Conservation (phyloP, 92 coral and sea anemone genomes). For the Scolanthus callimorphus region DNA sequence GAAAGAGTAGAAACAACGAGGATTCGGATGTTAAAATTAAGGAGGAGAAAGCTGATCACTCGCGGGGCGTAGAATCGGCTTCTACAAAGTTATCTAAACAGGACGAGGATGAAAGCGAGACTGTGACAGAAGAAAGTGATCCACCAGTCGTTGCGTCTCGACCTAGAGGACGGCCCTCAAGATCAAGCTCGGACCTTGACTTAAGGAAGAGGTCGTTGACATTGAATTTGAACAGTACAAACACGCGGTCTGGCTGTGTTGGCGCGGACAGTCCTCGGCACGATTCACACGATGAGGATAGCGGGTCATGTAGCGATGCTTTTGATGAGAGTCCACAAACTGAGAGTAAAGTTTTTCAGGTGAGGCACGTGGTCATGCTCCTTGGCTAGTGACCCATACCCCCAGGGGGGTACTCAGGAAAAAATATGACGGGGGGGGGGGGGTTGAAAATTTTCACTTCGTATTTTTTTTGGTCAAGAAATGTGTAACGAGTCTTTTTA, state of each 20-base stretch:
- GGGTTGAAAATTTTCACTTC: too few relatives aligned
- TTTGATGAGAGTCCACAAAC: constrained; percentile 85
- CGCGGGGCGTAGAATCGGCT: not conserved
- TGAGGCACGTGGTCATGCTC: too few relatives aligned
- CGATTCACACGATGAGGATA: constrained; percentile 86
- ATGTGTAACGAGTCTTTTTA: too few relatives aligned
- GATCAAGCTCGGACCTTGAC: constrained; percentile 66
- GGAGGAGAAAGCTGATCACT: not conserved
- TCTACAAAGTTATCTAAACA: not conserved
- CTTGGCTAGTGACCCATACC: too few relatives aligned
- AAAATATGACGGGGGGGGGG: too few relatives aligned
- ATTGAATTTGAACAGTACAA: constrained; percentile 52
- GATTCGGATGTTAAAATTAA: not conserved
- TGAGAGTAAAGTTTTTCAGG: constrained; percentile 75
- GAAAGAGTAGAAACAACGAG: constrained; percentile 14
- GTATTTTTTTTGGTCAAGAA: too few relatives aligned
- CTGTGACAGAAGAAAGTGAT: constrained; percentile 27
- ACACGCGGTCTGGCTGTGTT: constrained; percentile 50
- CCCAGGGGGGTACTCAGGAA: too few relatives aligned
- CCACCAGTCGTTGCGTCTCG: constrained; percentile 6
- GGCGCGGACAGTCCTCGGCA: constrained; percentile 75
- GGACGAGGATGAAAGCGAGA: constrained; percentile 64
- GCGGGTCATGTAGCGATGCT: constrained; percentile 79
- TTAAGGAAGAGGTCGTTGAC: constrained; percentile 77
- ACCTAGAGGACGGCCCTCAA: constrained; percentile 33